phyloP scores from a whole-genome alignment of 1,140 invertebrate species.

The Eupeodes corollae region DNA sequence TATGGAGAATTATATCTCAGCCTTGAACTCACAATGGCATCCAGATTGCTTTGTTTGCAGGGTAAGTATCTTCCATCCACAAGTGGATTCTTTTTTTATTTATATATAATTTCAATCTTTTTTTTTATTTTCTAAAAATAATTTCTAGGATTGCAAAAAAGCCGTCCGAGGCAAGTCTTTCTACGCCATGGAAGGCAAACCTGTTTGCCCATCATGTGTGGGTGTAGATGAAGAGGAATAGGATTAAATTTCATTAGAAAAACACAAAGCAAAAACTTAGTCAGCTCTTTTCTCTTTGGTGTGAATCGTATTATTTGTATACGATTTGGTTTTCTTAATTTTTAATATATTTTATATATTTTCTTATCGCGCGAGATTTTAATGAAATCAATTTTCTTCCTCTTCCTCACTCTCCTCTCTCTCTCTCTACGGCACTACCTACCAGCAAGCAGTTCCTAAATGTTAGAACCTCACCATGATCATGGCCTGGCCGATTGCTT shows the following conservation, averaged over 20 bases:
- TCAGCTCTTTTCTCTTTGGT: no score
- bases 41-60: slow-evolving; percentile 98
- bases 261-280: no score
- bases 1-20: slow-evolving; percentile 98
- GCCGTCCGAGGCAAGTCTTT: slow-evolving; percentile 87
- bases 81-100: slow-evolving; percentile 6
- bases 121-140: slow-evolving; percentile 6
- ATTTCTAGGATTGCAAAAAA: slow-evolving; percentile 79
- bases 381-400: no score
- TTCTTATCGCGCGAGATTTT: no score
- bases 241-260: slow-evolving; percentile 19
- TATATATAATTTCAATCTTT: slow-evolving; percentile 6
- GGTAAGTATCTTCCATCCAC: slow-evolving; percentile 56
- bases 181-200: slow-evolving; percentile 88
- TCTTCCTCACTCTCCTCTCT: no score
- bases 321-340: no score
- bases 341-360: no score
- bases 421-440: no score
- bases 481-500: no score
- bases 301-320: no score
- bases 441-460: no score
- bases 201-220: slow-evolving; percentile 79
- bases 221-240: slow-evolving; percentile 81
- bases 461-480: no score
- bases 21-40: slow-evolving; percentile 96